Percentiles rank a stretch among this genome's conserved stretches.
Conservation (phyloP, 2,888 invertebrate genomes). For the Drosophila borborema region DNA sequence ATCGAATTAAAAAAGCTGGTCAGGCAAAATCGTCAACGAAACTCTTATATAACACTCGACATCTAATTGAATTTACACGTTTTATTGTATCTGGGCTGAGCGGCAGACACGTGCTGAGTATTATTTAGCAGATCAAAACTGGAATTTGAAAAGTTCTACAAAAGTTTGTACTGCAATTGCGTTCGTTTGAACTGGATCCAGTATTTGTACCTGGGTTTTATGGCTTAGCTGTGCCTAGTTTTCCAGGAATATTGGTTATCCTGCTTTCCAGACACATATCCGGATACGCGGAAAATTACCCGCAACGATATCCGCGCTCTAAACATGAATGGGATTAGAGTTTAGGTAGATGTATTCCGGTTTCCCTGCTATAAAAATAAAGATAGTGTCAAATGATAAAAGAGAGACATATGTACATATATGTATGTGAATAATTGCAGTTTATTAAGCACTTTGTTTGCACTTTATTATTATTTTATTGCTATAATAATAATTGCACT, state of each 20-base stretch:
- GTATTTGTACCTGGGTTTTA: conserved; percentile 7
- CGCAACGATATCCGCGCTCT: conserved; percentile 25
- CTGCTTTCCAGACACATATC: neutral
- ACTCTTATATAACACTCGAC: conserved; percentile 6
- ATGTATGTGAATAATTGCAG: conserved; percentile 23
- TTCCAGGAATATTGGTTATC: conserved; percentile 34
- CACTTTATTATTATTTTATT: neutral
- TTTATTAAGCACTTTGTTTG: conserved; percentile 12
- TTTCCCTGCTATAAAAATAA: conserved; percentile 13
- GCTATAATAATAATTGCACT: conserved; percentile 4
- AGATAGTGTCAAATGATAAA: conserved; percentile 21
- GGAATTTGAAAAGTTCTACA: neutral
- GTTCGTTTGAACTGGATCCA: neutral
- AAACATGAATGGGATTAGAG: conserved; percentile 62
- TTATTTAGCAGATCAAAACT: conserved; percentile 1
- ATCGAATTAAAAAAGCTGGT: neutral
- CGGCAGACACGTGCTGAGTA: conserved; percentile 18
- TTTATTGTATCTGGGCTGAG: conserved; percentile 16
- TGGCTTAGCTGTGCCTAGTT: neutral
- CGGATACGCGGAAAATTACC: conserved; percentile 48
- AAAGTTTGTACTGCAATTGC: neutral
- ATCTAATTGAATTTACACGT: conserved; percentile 34
- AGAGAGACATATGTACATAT: neutral
- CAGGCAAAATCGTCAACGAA: neutral
- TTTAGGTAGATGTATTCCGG: conserved; percentile 37